Evolutionary conservation across 2,797 vertebrate species (phyloP), one percentile per base, ranked within the genome.

Genomic region (Phaenicophaeus curvirostris): DNA sequence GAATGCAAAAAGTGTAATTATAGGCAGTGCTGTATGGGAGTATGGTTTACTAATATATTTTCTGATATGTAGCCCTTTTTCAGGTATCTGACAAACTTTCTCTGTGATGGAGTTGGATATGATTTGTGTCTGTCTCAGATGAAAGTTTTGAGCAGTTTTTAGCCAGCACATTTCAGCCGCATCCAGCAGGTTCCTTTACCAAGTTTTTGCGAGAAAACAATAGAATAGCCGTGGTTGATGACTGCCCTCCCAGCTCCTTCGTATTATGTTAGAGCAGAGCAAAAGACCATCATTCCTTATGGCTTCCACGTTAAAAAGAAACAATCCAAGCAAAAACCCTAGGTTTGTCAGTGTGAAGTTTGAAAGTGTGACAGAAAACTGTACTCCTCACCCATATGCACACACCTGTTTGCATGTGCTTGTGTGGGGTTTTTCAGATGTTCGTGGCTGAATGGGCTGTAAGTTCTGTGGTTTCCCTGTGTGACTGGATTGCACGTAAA

Each of bases 191-290:
- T 90, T 94, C 77, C 91, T 92, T 90, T 95, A 94, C 94, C 87
- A 93, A 92, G 87, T 94, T 94, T 89, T 94, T 89, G 81, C 85
- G 74, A 89, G 66, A 75, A 92, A 90, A 93, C 91, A 93, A 95
- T 92, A 77, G 94, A 83, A 63, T 53, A 81, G 91, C 91, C 8
- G 25, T 39, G 81, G 89, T 23, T 78, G 50, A 66, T 88, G 77
- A 39, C 24, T 90, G 53, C 68, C 50, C 61, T 83, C 18, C 27
- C 5, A 1, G 19, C 48, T 89, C 48, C 57, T 95, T 95, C 90
- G 53, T 93, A 39, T 88, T 83, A 28, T 74, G 83, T 51, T 83
- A 51, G 15, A 71, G 68, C 46, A 53, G 53, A 63, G 85, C 73
- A 74, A 88, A 91, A 91, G 51, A 76, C 30, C 30, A 20, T 83